Evolutionary conservation across 2,113 vertebrate genomes (phyloP), one percentile per base, ranked within the genome.

Genomic region (Antigone vipio): DNA sequence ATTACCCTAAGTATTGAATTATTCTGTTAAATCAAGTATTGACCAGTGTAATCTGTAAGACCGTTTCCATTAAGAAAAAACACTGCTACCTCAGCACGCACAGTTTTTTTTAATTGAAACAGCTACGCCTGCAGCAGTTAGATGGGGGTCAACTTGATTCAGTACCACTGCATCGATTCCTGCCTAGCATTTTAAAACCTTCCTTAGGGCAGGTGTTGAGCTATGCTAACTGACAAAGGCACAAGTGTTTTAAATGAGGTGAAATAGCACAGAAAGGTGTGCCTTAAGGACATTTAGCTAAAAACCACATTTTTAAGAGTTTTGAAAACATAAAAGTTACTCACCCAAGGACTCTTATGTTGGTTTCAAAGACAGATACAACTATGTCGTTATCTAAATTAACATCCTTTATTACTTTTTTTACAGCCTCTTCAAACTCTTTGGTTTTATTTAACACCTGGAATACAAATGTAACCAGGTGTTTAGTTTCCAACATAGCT

Each of bases 361-460:
- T 99, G 97, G 99, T 99, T 98, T 99, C 99, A 94, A 99, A 99
- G 78, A 99, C 99, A 19, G 99, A 99, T 35, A 99, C 99, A 52
- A 99, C 99, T 38, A 99, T 98, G 96, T 99, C 99, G 18, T 99
- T 99, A 97, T 99, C 99, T 97, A 99, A 98, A 89, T 99, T 99
- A 95, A 99, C 99, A 93, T 99, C 99, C 81, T 97, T 98, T 96
- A 99, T 97, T 88, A 99, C 99, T 98, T 98, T 99, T 97, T 98
- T 98, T 93, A 99, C 99, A 7, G 99, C 99, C 60, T 98, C 99
- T 97, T 99, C 99, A 96, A 99, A 99, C 98, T 99, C 99, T 96
- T 98, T 98, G 34, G 99, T 99, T 98, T 99, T 99, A 98, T 99
- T 99, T 97, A 99, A 98, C 89, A 99, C 98, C 99, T 99, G 98